Base-by-base conservation (phyloP, 2,113 vertebrate genomes). In the Oryzias curvinotus region DNA sequence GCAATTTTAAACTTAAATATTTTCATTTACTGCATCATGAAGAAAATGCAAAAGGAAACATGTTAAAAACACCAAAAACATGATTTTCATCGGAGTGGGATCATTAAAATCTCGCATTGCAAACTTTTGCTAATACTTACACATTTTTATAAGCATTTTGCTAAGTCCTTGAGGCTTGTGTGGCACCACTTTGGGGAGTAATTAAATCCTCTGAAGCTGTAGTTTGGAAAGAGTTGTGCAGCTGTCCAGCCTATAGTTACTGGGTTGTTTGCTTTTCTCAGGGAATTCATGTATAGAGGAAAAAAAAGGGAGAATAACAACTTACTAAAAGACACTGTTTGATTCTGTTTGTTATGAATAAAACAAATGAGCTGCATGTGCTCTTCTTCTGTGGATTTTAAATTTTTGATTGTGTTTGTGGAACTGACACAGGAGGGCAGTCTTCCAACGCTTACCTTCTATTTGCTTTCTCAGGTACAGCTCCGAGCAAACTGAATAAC, bases 111-210 rank as follows among this genome's bases (percentile, higher is more conserved):
- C 36, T 12, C 3, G 36, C 10, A 36, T 36, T 13, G 36, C 2
- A 12, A 36, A 36, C 10, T 36, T 3, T 36, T 1, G 2, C 8
- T 13, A 36, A 12, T 36, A 36, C 8, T 12, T 28, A 28, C 6
- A 28, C 5, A 5, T 5, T 36, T 3, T 36, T 36, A 12, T 36
- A 1, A 36, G 36, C 36, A 36, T 36, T 36, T 12, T 12, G 8
- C 2, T 10, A 36, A 12, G 36, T 36, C 36, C 3, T 36, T 12
- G 36, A 15, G 12, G 85, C 66, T 83, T 55, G 85, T 92, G 75
- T 93, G 92, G 89, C 89, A 92, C 81, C 87, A 89, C 89, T 90
- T 90, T 89, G 82, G 90, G 89, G 91, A 92, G 21, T 90, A 84
- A 87, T 90, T 92, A 91, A 90, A 81, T 84, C 80, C 74, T 77